phyloP scores from a whole-genome alignment of 2,113 vertebrate genomes.

The Fulica atra region DNA sequence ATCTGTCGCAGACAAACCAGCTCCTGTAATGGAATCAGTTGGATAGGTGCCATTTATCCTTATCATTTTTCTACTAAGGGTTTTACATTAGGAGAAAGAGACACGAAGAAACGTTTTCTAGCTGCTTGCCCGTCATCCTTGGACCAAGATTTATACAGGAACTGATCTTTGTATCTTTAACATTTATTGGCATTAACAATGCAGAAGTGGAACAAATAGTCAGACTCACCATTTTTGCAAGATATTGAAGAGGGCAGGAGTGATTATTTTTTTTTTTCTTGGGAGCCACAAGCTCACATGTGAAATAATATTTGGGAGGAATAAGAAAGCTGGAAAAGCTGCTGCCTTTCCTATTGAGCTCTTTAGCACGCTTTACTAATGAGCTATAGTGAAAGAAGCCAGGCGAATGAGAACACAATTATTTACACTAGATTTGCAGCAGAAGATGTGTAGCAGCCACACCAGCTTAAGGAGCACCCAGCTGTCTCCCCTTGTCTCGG shows the following conservation, averaged over 20 bases:
- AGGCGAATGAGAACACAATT: background rate
- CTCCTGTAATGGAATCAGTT: slow-evolving; percentile 50
- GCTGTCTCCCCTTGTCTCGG: background rate
- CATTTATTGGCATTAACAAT: slow-evolving; percentile 41
- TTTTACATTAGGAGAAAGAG: slow-evolving; percentile 41
- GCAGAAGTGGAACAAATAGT: background rate
- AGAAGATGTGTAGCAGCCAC: background rate
- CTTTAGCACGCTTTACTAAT: background rate
- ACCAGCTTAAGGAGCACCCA: background rate
- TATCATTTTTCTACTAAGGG: slow-evolving; percentile 49
- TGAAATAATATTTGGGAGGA: background rate
- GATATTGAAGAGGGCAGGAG: background rate
- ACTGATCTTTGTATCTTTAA: slow-evolving; percentile 49
- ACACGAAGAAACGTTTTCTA: slow-evolving; percentile 12
- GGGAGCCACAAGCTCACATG: background rate
- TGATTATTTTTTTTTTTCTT: background rate
- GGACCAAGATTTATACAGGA: slow-evolving; percentile 48
- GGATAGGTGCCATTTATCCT: slow-evolving; percentile 62
- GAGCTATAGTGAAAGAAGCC: background rate
- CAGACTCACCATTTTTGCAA: background rate
- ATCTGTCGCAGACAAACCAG: slow-evolving; percentile 43
- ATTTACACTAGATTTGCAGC: background rate
- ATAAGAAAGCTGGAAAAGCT: background rate
- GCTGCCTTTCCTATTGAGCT: background rate
- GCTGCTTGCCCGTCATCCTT: slow-evolving; percentile 24